Base-by-base conservation (phyloP, 2,113 vertebrate species). In the Heteronetta atricapilla region DNA sequence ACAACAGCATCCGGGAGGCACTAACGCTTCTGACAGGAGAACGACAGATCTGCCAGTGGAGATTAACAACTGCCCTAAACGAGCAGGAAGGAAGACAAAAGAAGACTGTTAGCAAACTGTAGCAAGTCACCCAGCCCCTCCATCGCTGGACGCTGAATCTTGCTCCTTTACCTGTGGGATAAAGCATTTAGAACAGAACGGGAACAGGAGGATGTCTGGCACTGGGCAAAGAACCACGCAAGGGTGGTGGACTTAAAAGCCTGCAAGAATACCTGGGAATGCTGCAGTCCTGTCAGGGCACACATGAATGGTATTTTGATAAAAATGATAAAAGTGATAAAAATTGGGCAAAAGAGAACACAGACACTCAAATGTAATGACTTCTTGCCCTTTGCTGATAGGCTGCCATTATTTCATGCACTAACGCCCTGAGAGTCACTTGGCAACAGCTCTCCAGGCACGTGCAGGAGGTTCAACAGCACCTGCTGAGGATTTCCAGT, bases 101-200 rank as follows among this genome's bases (percentile, higher is more conserved):
- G 26, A 40, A 33, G 50, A 60, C 50, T 12, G 20, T 48, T 48
- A 48, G 20, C 46, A 48, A 48, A 22, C 22, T 22, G 46, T 48
- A 68, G 72, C 48, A 60, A 56, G 20, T 44, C 62, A 62, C 6
- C 0, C 0, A 48, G 48, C 59, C 4, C 1, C 2, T 72, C 23
- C 44, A 1, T 28, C 44, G 56, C 0, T 1, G 16, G 59, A 67
- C 44, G 29, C 21, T 25, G 44, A 40, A 20, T 13, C 20, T 31
- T 68, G 26, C 28, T 79, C 38, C 50, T 81, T 26, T 44, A 64
- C 42, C 75, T 31, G 46, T 21, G 13, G 36, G 18, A 76, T 29
- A 52, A 56, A 66, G 55, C 58, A 26, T 42, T 76, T 52, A 66
- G 34, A 68, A 2, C 7, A 85, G 53, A 44, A 46, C 44, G 31